phyloP scores from a whole-genome alignment of 2,113 vertebrate species.

The Nansenia antarctica region DNA sequence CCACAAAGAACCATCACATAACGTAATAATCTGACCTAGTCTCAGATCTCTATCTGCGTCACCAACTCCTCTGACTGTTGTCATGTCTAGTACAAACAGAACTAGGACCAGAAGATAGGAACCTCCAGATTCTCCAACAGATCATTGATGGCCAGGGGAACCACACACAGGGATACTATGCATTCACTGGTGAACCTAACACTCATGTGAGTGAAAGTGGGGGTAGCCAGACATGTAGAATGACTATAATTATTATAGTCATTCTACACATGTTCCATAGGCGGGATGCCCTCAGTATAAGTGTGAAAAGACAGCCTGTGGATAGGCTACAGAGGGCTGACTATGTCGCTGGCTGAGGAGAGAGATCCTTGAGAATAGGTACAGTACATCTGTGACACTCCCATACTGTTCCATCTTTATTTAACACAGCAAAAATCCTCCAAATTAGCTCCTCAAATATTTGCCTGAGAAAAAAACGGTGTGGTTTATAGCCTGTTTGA shows the following conservation, averaged over 20 bases:
- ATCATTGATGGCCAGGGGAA: too few relatives aligned
- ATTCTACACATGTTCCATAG: neutral
- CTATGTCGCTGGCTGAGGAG: too few relatives aligned
- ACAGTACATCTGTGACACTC: constrained; percentile 26
- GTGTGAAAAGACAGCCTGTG: neutral
- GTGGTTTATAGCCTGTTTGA: constrained; percentile 68
- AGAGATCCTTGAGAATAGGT: neutral
- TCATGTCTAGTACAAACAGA: too few relatives aligned
- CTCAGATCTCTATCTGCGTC: too few relatives aligned
- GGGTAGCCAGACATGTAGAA: neutral
- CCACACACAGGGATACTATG: too few relatives aligned
- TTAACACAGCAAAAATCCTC: constrained; percentile 60
- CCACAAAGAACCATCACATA: too few relatives aligned
- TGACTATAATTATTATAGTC: neutral
- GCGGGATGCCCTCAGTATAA: neutral
- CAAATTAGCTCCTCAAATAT: constrained; percentile 80
- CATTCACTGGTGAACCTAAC: too few relatives aligned
- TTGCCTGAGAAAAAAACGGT: constrained; percentile 66
- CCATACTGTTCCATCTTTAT: constrained; percentile 25
- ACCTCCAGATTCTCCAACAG: too few relatives aligned
- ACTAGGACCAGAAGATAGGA: too few relatives aligned
- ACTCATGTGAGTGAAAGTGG: neutral
- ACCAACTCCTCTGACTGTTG: too few relatives aligned
- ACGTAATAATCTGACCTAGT: too few relatives aligned
- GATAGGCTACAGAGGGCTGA: too few relatives aligned